These are phyloP conservation scores for Leucoma salicis DNA, from an alignment of 2,888 invertebrate genomes.

Conservation along the genomic window DNA sequence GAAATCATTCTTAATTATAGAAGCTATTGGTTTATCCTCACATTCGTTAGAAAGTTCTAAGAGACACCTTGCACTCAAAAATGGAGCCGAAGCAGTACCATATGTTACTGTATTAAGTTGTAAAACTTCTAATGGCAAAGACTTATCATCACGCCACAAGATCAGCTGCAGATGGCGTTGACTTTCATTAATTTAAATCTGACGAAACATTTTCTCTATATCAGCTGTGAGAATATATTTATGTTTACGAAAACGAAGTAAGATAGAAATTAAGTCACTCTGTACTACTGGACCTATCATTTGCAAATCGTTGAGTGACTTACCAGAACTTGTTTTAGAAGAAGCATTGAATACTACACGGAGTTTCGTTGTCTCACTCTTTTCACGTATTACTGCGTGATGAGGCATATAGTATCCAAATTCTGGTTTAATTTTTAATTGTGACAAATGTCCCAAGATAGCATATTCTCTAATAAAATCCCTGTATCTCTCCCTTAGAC, in stretches of 20 bases:
- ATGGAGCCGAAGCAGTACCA: no score
- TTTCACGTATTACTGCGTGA: slow-evolving; percentile 8
- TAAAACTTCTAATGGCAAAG: not conserved
- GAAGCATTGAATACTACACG: slow-evolving; percentile 14
- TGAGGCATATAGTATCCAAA: slow-evolving; percentile 10
- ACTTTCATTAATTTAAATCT: no score
- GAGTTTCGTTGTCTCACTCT: no score
- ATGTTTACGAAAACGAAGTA: not conserved
- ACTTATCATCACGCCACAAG: not conserved
- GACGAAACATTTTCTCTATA: not conserved
- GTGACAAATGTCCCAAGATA: not conserved
- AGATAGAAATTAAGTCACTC: not conserved
- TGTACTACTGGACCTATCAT: not conserved
- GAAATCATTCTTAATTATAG: no score
- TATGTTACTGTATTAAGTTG: no score
- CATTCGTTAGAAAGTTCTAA: no score
- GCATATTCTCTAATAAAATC: no score
- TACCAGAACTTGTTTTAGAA: slow-evolving; percentile 5
- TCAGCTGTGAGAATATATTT: not conserved
- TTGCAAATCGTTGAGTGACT: slow-evolving; percentile 5
- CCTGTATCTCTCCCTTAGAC: no score
- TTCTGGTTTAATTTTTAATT: not conserved
- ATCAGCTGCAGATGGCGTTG: not conserved
- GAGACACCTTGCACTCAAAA: no score
- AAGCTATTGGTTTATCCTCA: no score